These are phyloP conservation scores for Aporophyla nigra DNA, from an alignment of 2,888 invertebrate genomes.

Conservation along the genomic window DNA sequence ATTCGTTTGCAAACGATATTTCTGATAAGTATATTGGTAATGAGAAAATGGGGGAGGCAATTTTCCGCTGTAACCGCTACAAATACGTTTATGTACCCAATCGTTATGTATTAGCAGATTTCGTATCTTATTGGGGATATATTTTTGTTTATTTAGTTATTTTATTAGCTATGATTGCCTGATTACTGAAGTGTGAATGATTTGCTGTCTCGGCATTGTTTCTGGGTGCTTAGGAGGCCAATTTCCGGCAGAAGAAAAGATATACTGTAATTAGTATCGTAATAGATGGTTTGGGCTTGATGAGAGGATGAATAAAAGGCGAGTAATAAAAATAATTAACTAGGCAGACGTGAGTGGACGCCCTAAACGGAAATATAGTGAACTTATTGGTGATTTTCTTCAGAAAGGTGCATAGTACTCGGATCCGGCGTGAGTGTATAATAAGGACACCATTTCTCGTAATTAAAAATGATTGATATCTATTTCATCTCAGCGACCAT, in stretches of 20 bases:
- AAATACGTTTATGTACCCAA: slow-evolving; percentile 60
- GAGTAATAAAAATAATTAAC: background rate
- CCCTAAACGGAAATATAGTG: background rate
- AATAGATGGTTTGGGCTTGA: background rate
- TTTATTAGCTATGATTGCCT: slow-evolving; percentile 39
- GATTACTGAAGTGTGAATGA: slow-evolving; percentile 15
- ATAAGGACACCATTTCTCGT: too few species aligned
- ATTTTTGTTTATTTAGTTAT: slow-evolving; percentile 38
- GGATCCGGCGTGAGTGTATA: too few species aligned
- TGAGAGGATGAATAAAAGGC: background rate
- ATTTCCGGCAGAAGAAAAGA: slow-evolving; percentile 19
- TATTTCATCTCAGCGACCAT: too few species aligned
- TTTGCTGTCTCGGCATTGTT: slow-evolving; percentile 21
- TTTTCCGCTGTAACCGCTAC: slow-evolving; percentile 59
- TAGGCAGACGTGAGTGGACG: background rate
- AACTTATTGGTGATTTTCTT: background rate
- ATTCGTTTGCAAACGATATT: slow-evolving; percentile 19
- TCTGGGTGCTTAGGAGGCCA: background rate
- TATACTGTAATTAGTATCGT: background rate
- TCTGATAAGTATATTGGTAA: slow-evolving; percentile 38
- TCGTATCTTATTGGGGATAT: slow-evolving; percentile 37
- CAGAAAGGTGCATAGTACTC: background rate
- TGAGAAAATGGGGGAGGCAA: slow-evolving; percentile 57
- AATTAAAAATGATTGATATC: too few species aligned
- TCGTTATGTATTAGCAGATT: slow-evolving; percentile 54